Evolutionary conservation across 1,140 invertebrate genomes (phyloP).

Genomic region (fruit fly (Drosophila melanogaster)): DNA sequence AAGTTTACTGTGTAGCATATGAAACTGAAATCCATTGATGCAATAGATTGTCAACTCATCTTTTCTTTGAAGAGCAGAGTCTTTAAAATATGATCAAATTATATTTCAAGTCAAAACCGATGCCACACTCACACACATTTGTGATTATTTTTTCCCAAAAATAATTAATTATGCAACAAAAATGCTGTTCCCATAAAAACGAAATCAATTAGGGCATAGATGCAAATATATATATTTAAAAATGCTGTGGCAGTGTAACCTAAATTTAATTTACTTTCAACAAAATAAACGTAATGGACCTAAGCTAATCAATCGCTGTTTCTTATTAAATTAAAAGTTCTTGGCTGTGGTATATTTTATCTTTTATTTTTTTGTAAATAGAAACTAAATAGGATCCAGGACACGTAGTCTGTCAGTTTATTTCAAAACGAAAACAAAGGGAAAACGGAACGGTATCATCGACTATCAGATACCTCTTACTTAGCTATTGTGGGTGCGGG

Average conservation of each 20-base stretch:
- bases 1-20: conserved; percentile 57
- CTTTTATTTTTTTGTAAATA: too few relatives aligned
- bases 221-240: conserved; percentile 52
- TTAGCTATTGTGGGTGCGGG: too few relatives aligned
- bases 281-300: conserved; percentile 62
- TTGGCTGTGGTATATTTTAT: too few relatives aligned
- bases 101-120: conserved; percentile 40
- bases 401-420: too few relatives aligned
- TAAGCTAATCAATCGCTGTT: conserved; percentile 19
- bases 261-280: conserved; percentile 71
- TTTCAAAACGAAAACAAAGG: too few relatives aligned
- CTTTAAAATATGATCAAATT: conserved; percentile 40
- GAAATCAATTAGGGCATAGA: conserved; percentile 73
- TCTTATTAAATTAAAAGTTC: not conserved
- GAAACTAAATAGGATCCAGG: too few relatives aligned
- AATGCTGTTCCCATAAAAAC: conserved; percentile 68
- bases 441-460: too few relatives aligned
- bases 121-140: conserved; percentile 61
- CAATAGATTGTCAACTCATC: conserved; percentile 18
- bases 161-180: conserved; percentile 47
- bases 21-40: conserved; percentile 26
- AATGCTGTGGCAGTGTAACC: conserved; percentile 61
- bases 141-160: conserved; percentile 58
- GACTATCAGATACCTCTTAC: too few relatives aligned
- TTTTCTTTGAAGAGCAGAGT: conserved; percentile 4